A percentile compares a stretch with the other conserved stretches of the same genome.
Evolutionary conservation across 2,888 invertebrate species (phyloP).

Genomic region (Noctua fimbriata): DNA sequence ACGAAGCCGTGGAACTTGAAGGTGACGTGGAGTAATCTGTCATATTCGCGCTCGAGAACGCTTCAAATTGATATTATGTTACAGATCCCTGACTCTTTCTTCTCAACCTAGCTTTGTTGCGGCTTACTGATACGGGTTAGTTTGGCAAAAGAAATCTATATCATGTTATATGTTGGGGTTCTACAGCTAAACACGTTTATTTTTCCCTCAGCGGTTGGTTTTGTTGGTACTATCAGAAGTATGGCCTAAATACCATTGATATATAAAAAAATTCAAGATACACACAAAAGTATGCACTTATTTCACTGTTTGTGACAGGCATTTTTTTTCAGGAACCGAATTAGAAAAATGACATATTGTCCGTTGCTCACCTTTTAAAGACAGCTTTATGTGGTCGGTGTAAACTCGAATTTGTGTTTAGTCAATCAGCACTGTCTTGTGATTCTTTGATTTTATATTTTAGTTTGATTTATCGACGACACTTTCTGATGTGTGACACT

Average conservation of each 20-base stretch:
- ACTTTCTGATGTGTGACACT: neutral
- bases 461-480: neutral
- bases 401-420: neutral
- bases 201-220: neutral
- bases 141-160: neutral
- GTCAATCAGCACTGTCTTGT: no score
- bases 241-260: neutral
- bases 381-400: no score
- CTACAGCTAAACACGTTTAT: neutral
- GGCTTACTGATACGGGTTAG: neutral
- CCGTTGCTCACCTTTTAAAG: no score
- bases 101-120: neutral
- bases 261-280: neutral
- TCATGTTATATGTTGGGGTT: neutral
- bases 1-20: constrained; percentile 30
- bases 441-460: neutral
- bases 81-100: constrained; percentile 25
- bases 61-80: constrained; percentile 48
- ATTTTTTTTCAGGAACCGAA: neutral
- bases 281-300: neutral
- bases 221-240: neutral
- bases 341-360: no score
- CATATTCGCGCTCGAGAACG: constrained; percentile 29
- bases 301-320: neutral
- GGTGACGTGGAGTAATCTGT: constrained; percentile 40